Evolutionary conservation across 2,888 invertebrate species (phyloP).

Genomic region (Volucella inflata): DNA sequence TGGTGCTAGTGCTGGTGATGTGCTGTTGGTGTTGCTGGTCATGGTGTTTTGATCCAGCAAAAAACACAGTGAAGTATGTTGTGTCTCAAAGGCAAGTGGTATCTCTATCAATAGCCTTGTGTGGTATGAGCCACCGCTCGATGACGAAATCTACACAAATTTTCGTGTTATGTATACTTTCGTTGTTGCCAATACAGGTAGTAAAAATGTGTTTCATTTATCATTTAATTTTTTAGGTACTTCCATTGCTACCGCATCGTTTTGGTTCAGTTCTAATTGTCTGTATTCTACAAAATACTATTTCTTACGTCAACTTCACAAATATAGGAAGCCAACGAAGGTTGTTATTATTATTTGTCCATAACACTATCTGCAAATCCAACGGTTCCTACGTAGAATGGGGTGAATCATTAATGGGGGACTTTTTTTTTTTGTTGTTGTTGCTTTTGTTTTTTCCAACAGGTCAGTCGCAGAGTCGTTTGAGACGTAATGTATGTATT

Average conservation of each 20-base stretch:
- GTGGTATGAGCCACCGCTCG: constrained; percentile 46
- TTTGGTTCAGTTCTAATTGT: constrained; percentile 9
- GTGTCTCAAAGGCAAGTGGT: constrained; percentile 38
- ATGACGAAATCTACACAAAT: constrained; percentile 64
- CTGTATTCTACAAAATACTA: not conserved
- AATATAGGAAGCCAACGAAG: constrained; percentile 11
- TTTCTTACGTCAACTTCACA: not conserved
- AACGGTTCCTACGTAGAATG: not conserved
- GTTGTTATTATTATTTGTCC: constrained; percentile 21
- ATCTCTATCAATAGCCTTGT: constrained; percentile 63
- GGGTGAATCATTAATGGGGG: constrained; percentile 42
- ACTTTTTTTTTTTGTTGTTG: no score
- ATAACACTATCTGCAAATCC: constrained; percentile 20
- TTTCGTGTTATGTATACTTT: constrained; percentile 26
- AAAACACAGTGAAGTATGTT: not conserved
- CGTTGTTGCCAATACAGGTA: constrained; percentile 22
- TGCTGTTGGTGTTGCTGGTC: constrained; percentile 16
- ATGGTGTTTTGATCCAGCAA: constrained; percentile 19
- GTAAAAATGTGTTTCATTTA: not conserved
- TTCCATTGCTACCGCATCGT: constrained; percentile 1
- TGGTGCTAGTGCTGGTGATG: constrained; percentile 23
- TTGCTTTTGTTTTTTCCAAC: constrained; percentile 20
- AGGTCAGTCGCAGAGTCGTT: not conserved
- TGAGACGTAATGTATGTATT: no score
- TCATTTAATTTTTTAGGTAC: not conserved